phyloP scores from a whole-genome alignment of 2,888 invertebrate species.

The Cheilosia urbana region DNA sequence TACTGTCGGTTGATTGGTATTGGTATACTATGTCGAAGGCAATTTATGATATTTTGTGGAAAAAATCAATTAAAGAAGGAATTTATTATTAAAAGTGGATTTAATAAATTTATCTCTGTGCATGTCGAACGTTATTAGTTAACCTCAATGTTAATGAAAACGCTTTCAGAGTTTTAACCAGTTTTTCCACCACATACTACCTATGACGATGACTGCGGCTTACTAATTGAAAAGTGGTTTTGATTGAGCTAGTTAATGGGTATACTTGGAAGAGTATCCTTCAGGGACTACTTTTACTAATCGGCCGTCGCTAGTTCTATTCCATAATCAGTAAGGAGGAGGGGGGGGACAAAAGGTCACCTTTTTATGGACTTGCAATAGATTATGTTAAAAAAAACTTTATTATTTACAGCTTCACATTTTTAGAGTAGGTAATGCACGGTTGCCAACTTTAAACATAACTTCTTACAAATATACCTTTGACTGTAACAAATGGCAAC shows the following conservation, averaged over 20 bases:
- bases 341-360: no score
- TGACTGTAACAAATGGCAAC: no score
- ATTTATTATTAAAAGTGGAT: constrained; percentile 15
- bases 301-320: no score
- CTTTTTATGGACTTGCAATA: no score
- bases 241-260: neutral
- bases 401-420: no score
- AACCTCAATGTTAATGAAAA: constrained; percentile 1
- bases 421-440: no score
- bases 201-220: neutral
- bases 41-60: constrained; percentile 49
- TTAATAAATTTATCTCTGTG: constrained; percentile 12
- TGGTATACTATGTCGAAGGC: constrained; percentile 1
- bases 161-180: neutral
- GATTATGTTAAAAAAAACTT: no score
- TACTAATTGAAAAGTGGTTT: neutral
- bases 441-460: no score
- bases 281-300: no score
- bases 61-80: constrained; percentile 43
- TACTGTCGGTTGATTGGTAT: neutral
- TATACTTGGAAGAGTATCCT: no score
- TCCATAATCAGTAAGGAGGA: no score
- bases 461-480: no score
- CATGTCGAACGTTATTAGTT: constrained; percentile 17
- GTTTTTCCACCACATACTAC: neutral